Base-by-base conservation (phyloP, 2,888 invertebrate genomes). In the Microplitis deprimator region DNA sequence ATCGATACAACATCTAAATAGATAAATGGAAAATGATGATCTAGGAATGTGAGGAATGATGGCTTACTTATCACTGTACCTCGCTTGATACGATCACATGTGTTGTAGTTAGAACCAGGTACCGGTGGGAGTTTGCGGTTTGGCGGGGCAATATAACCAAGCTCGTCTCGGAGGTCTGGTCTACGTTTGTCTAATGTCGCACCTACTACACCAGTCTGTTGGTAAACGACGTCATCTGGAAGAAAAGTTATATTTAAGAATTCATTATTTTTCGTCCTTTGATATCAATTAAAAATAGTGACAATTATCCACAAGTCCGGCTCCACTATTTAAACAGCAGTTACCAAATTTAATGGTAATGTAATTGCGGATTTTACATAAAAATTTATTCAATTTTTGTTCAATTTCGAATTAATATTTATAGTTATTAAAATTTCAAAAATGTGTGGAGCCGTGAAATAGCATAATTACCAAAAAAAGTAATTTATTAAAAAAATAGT, bases 131-230 rank as follows among this genome's bases (percentile, higher is more conserved):
- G 92, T 90, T 97, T 97, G 85, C 97, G 93, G 91, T 97, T 97
- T 75, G 97, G 97, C 29, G 97, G 97, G 0, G 97, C 96, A 90
- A 97, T 97, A 91, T 97, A 97, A 75, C 97, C 97, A 50, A 97
- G 92, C 89, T 97, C 97, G 88, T 97, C 97, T 41, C 96, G 93
- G 41, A 97, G 92, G 84, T 94, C 94, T 0, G 96, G 96, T 81
- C 96, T 94, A 81, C 94, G 92, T 89, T 96, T 96, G 91, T 96
- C 96, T 87, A 96, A 90, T 0, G 96, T 96, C 77, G 94, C 94
- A 78, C 91, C 92, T 80, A 92, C 93, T 81, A 92, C 92, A 88
- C 93, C 94, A 0, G 96, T 95, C 87, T 96, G 96, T 91, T 96
- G 96, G 92, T 97, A 97, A 78, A 96, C 96, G 77, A 96, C 96